Evolutionary conservation across 2,113 vertebrate genomes (phyloP).

Genomic region (Cyanoderma ruficeps): DNA sequence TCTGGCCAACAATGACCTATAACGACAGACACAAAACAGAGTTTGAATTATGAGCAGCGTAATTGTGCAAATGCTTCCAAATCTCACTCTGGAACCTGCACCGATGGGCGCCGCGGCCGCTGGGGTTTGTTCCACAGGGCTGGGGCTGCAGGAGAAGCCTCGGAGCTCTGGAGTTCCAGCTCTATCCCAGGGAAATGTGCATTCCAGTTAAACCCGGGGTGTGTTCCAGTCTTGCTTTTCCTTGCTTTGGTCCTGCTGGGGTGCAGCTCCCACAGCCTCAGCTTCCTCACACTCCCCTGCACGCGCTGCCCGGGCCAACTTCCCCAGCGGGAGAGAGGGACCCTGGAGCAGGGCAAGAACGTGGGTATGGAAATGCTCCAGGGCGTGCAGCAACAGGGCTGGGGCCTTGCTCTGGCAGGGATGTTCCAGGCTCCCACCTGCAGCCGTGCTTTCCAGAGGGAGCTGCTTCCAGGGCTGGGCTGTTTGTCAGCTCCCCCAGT

Average conservation of each 20-base stretch:
- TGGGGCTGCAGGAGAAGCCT: background rate
- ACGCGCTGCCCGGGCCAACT: fast-evolving
- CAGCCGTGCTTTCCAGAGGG: background rate
- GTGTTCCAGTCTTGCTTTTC: background rate
- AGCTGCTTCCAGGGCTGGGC: background rate
- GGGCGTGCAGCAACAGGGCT: background rate
- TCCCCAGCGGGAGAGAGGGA: fast-evolving
- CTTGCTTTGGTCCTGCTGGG: background rate
- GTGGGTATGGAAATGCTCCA: fast-evolving
- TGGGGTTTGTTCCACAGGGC: background rate
- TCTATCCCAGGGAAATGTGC: background rate
- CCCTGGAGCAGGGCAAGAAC: fast-evolving
- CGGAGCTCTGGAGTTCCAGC: background rate
- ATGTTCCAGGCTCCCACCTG: background rate
- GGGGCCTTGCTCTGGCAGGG: background rate
- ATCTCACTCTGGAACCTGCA: slow-evolving; percentile 68
- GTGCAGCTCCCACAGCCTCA: background rate
- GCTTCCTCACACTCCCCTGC: background rate
- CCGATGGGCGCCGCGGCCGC: background rate
- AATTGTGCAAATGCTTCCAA: slow-evolving; percentile 74
- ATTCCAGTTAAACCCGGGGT: background rate
- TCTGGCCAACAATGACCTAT: slow-evolving; percentile 86
- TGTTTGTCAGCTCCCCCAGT: background rate
- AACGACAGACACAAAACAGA: slow-evolving; percentile 81
- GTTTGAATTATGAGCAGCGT: slow-evolving; percentile 77